Conservation (phyloP, 2,113 vertebrate species). For the Syngnathoides biaculeatus region DNA sequence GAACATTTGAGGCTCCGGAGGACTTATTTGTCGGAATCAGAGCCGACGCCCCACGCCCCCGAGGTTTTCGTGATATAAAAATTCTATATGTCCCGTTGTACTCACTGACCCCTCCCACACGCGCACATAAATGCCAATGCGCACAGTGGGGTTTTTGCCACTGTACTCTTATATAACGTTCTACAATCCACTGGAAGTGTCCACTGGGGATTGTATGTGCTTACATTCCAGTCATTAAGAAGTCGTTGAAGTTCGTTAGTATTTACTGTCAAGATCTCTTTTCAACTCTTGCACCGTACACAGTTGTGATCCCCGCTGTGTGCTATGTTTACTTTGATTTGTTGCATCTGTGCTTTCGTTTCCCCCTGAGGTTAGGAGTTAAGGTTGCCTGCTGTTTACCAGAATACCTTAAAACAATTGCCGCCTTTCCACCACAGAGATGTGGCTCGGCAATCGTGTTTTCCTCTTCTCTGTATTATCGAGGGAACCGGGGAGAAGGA, state of each 20-base stretch:
- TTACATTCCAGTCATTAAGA: slow-evolving; percentile 67
- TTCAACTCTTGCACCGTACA: neutral
- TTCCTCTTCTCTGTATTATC: neutral
- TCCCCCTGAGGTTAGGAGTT: neutral
- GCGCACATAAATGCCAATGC: neutral
- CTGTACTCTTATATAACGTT: slow-evolving; percentile 19
- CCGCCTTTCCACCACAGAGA: neutral
- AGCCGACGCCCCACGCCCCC: slow-evolving; percentile 45
- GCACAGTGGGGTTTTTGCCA: slow-evolving; percentile 10
- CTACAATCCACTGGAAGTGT: slow-evolving; percentile 34
- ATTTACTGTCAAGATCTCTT: neutral
- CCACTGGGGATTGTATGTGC: slow-evolving; percentile 46
- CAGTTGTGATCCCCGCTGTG: slow-evolving; percentile 8
- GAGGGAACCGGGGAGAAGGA: neutral
- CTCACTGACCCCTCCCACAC: slow-evolving; percentile 19
- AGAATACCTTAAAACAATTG: neutral
- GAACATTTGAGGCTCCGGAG: slow-evolving; percentile 34
- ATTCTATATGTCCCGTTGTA: slow-evolving; percentile 50
- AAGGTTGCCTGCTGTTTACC: neutral
- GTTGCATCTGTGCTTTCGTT: slow-evolving; percentile 11
- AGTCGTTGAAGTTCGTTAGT: slow-evolving; percentile 31
- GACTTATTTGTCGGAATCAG: slow-evolving; percentile 54
- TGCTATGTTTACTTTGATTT: neutral
- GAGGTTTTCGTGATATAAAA: slow-evolving; percentile 54
- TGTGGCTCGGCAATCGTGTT: neutral